A percentile compares a stretch with the other conserved stretches of the same genome.
Evolutionary conservation across 2,888 invertebrate species (phyloP).

Genomic region (Stenotaenia linearis): DNA sequence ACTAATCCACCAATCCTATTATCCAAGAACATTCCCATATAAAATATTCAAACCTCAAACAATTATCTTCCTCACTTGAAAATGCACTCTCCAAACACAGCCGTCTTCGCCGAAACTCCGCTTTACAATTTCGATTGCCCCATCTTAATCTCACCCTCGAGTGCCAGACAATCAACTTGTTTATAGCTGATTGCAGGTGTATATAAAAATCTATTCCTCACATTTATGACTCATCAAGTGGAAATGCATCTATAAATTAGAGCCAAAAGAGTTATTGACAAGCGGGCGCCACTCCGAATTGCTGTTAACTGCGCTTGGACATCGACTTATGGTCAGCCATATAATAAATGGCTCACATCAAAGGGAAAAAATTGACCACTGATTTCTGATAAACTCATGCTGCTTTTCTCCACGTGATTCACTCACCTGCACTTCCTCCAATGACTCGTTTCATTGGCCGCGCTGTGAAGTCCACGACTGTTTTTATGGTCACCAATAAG

Average conservation of each 20-base stretch:
- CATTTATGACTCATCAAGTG: constrained; percentile 7
- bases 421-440: constrained; percentile 2
- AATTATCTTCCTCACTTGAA: too few species aligned
- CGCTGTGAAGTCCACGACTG: not conserved
- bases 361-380: not conserved
- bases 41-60: too few species aligned
- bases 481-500: constrained; percentile 5
- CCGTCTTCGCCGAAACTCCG: too few species aligned
- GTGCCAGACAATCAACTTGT: not conserved
- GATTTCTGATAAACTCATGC: not conserved
- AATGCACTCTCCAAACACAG: too few species aligned
- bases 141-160: not conserved
- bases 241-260: not conserved
- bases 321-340: not conserved
- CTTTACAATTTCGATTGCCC: not conserved
- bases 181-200: constrained; percentile 7
- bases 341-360: not conserved
- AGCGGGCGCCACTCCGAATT: not conserved
- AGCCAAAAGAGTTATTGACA: not conserved
- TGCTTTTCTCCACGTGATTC: not conserved
- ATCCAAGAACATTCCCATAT: too few species aligned
- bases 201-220: not conserved
- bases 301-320: not conserved
- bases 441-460: not conserved
- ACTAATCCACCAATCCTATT: too few species aligned